A percentile compares a stretch with the other conserved stretches of the same genome.
Conservation (phyloP, 2,888 invertebrate genomes). For the Podabrus alpinus region DNA sequence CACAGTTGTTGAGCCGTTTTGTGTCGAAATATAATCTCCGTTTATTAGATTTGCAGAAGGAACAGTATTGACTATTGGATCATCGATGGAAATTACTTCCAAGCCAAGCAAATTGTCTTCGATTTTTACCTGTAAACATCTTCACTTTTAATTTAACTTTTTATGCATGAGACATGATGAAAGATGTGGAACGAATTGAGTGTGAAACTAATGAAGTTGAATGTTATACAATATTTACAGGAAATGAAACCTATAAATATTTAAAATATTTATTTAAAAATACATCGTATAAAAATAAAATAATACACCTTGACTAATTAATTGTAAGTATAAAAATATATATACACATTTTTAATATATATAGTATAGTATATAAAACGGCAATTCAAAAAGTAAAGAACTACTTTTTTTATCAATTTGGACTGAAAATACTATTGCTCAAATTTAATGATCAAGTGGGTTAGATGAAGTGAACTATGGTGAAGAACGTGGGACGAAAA, state of each 20-base stretch:
- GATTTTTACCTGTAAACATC: constrained; percentile 26
- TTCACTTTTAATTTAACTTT: constrained; percentile 13
- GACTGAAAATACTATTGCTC: neutral
- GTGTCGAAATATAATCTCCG: constrained; percentile 43
- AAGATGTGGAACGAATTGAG: neutral
- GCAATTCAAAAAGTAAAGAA: neutral
- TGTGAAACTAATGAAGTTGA: neutral
- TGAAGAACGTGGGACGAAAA: no score
- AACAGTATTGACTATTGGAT: constrained; percentile 50
- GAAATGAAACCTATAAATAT: constrained; percentile 17
- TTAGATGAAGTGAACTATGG: no score
- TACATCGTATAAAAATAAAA: constrained; percentile 24
- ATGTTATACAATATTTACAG: constrained; percentile 13
- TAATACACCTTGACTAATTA: constrained; percentile 29
- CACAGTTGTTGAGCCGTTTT: constrained; percentile 24
- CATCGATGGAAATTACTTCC: constrained; percentile 54
- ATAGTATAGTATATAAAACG: neutral
- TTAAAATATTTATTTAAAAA: constrained; percentile 24
- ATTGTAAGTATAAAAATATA: neutral
- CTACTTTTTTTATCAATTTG: neutral
- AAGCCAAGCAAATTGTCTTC: constrained; percentile 40
- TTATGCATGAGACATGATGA: neutral
- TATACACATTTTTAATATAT: neutral
- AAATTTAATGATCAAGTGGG: no score
- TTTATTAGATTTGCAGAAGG: constrained; percentile 53